These are phyloP conservation scores for Cephus nigrinus DNA, from an alignment of 2,888 invertebrate genomes.

Conservation along the genomic window DNA sequence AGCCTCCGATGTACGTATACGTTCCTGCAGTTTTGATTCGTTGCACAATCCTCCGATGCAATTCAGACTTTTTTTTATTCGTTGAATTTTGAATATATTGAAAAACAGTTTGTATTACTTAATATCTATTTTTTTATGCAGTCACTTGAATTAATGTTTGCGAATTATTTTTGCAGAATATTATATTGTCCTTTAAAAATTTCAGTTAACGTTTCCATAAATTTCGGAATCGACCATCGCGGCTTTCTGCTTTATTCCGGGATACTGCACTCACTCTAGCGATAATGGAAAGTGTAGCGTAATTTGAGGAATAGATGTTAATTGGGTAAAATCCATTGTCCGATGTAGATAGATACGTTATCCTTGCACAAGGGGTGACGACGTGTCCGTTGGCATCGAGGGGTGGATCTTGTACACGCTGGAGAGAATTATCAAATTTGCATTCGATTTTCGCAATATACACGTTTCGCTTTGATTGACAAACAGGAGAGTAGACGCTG, in stretches of 20 bases:
- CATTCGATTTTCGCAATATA: slow-evolving; percentile 34
- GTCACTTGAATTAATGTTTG: too few species aligned
- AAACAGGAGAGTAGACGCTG: slow-evolving; percentile 30
- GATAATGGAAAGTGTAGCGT: not conserved
- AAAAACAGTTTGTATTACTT: too few species aligned
- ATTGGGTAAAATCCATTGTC: not conserved
- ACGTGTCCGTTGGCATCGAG: not conserved
- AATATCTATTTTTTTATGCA: too few species aligned
- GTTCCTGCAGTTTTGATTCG: not conserved
- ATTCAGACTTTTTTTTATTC: too few species aligned
- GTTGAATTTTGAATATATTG: too few species aligned
- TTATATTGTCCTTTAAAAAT: not conserved
- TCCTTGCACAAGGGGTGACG: not conserved
- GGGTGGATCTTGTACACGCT: not conserved
- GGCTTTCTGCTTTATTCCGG: not conserved
- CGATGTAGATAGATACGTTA: not conserved
- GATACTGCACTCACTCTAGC: not conserved
- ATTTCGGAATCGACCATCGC: not conserved
- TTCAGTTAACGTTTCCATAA: not conserved
- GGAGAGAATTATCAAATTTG: slow-evolving; percentile 42
- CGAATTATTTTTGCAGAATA: not conserved
- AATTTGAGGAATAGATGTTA: not conserved
- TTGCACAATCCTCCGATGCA: too few species aligned
- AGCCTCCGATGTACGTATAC: not conserved
- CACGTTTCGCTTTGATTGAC: slow-evolving; percentile 38